A percentile compares a stretch with the other conserved stretches of the same genome.
These are phyloP conservation scores for Octodon degus DNA, from an alignment of 2,113 vertebrate genomes.

Conservation along the genomic window DNA sequence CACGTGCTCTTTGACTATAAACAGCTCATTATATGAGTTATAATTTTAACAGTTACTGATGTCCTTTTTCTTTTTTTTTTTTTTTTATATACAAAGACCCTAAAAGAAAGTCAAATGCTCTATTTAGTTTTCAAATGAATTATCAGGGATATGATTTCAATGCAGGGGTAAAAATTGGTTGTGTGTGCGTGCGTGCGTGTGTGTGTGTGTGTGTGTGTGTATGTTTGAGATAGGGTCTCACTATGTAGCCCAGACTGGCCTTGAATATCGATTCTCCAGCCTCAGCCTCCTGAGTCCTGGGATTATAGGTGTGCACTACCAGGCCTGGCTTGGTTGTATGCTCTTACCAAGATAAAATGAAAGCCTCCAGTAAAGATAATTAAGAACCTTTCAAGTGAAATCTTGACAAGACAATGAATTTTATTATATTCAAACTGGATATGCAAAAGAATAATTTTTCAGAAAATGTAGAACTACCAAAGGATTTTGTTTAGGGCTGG, in stretches of 20 bases:
- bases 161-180: not conserved
- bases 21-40: not conserved
- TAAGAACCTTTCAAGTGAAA: conserved; percentile 30
- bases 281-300: not conserved
- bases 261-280: not conserved
- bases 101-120: not conserved
- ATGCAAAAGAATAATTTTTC: not conserved
- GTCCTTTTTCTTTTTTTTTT: not conserved
- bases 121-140: not conserved
- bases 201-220: too few relatives aligned
- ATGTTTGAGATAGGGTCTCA: not conserved
- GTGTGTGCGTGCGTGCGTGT: not conserved
- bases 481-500: not conserved
- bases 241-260: not conserved
- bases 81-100: not conserved
- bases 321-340: not conserved
- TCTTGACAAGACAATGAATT: not conserved
- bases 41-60: not conserved
- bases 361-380: not conserved
- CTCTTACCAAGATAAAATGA: not conserved
- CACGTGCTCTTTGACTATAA: not conserved
- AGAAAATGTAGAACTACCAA: not conserved
- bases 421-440: not conserved
- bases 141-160: not conserved
- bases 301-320: not conserved